phyloP scores from a whole-genome alignment of 1,140 invertebrate species.

The Formica exsecta region DNA sequence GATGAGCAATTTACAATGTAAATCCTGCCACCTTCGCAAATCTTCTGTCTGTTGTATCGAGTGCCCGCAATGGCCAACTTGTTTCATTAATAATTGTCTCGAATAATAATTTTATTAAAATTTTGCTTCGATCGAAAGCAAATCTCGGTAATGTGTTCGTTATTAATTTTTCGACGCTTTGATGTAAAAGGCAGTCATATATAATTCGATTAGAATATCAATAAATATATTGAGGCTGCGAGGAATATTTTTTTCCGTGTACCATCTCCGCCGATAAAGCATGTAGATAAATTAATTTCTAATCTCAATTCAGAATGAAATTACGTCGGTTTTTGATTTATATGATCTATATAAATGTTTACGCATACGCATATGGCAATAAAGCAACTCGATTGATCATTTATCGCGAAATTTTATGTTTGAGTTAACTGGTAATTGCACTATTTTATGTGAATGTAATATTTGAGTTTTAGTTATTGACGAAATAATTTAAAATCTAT shows the following conservation, averaged over 20 bases:
- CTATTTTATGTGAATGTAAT: background rate
- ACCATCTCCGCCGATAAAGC: too few relatives aligned
- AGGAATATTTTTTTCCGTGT: too few relatives aligned
- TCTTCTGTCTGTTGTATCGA: conserved; percentile 56
- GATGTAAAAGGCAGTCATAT: background rate
- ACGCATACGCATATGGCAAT: conserved; percentile 14
- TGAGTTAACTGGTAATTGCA: background rate
- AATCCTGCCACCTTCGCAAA: conserved; percentile 75
- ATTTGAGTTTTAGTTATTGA: background rate
- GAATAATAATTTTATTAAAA: conserved; percentile 50
- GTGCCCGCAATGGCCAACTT: conserved; percentile 12
- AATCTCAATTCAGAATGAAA: background rate
- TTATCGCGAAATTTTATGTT: conserved; percentile 8
- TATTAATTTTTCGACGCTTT: background rate
- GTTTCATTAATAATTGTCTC: conserved; percentile 29
- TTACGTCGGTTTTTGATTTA: conserved; percentile 45
- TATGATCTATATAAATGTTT: background rate
- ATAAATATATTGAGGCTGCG: too few relatives aligned
- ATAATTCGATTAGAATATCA: background rate
- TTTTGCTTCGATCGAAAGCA: background rate
- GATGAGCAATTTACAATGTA: conserved; percentile 73
- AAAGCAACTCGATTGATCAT: conserved; percentile 58
- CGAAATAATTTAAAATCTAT: background rate
- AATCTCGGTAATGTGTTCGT: background rate
- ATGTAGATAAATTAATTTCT: too few relatives aligned